Percentiles rank a stretch among this genome's conserved stretches.
phyloP scores from a whole-genome alignment of 2,113 vertebrate species.

The Paralichthys olivaceus region DNA sequence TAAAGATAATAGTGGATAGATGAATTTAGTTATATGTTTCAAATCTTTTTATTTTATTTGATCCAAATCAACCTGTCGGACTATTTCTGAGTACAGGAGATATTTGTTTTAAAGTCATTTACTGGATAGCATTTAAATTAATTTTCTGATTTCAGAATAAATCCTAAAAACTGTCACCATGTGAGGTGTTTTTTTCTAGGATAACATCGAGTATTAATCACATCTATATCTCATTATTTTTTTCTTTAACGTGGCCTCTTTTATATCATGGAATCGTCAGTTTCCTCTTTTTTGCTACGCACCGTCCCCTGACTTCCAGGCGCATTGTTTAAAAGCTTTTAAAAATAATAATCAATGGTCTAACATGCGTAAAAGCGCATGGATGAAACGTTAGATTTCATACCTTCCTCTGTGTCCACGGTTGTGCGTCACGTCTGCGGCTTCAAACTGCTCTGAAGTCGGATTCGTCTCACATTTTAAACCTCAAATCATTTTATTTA shows the following conservation, averaged over 20 bases:
- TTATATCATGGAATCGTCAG: background rate
- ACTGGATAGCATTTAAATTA: rapidly evolving
- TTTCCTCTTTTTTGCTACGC: background rate
- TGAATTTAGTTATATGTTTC: no score
- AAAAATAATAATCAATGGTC: background rate
- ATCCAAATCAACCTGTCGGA: no score
- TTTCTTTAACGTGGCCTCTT: background rate
- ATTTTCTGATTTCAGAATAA: background rate
- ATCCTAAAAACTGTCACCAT: background rate
- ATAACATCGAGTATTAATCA: constrained; percentile 9
- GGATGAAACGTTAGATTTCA: constrained; percentile 18
- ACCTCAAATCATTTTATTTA: background rate
- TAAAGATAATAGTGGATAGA: no score
- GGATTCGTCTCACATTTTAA: constrained; percentile 28
- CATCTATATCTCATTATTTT: background rate
- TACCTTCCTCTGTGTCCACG: constrained; percentile 59
- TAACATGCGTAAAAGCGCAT: background rate
- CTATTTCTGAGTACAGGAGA: no score
- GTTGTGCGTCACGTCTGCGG: constrained; percentile 48
- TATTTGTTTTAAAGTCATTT: background rate
- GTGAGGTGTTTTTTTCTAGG: background rate
- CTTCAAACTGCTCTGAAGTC: constrained; percentile 34
- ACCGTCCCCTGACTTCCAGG: background rate
- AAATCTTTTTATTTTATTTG: no score
- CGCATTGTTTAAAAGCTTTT: background rate